Percentiles rank a stretch among this genome's conserved stretches.
phyloP scores from a whole-genome alignment of 2,888 invertebrate species.

The Eupsilia transversa region DNA sequence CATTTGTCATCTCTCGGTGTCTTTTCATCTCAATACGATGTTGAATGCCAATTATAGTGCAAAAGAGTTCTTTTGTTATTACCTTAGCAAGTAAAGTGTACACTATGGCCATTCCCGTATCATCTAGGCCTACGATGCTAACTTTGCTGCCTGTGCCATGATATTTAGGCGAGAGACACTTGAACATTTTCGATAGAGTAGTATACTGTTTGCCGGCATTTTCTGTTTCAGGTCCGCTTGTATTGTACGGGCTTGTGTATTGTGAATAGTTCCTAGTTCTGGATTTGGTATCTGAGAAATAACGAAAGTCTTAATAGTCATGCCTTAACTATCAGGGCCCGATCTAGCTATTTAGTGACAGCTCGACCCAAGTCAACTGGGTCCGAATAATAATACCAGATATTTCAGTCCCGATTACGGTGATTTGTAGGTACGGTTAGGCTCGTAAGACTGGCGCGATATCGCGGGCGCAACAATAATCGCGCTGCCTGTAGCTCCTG shows the following conservation, averaged over 20 bases:
- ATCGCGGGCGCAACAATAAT: too few species aligned
- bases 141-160: constrained; percentile 89
- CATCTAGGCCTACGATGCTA: constrained; percentile 95
- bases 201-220: constrained; percentile 49
- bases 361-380: too few species aligned
- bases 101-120: constrained; percentile 96
- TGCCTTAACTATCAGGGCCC: neutral
- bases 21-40: too few species aligned
- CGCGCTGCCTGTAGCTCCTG: too few species aligned
- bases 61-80: neutral
- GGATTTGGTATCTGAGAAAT: constrained; percentile 28
- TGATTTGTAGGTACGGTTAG: too few species aligned
- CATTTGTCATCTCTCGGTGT: neutral
- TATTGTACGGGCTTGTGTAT: neutral
- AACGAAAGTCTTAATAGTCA: neutral
- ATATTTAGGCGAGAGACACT: constrained; percentile 20
- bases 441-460: too few species aligned
- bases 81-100: constrained; percentile 94
- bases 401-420: too few species aligned
- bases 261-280: constrained; percentile 8
- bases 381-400: too few species aligned
- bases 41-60: too few species aligned
- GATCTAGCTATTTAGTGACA: too few species aligned
- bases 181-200: constrained; percentile 59
- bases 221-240: neutral